Evolutionary conservation across 1,140 invertebrate genomes (phyloP).

Genomic region (Harpegnathos saltator): DNA sequence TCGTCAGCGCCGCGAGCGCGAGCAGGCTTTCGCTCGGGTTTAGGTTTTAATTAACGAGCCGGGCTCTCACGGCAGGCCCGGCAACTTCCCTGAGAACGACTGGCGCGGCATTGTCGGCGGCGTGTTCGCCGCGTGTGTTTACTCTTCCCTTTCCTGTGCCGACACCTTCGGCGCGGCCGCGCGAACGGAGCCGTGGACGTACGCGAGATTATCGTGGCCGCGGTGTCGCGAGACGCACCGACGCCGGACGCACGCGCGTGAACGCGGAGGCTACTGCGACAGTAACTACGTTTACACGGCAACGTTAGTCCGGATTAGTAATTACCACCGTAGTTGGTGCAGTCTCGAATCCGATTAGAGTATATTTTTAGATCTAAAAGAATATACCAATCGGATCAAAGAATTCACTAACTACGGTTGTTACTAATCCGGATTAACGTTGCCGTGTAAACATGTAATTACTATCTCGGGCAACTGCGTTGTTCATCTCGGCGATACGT

Average conservation of each 20-base stretch:
- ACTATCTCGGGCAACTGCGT: too few relatives aligned
- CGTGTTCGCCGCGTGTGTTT: conserved; percentile 44
- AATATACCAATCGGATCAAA: too few relatives aligned
- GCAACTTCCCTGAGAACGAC: conserved; percentile 75
- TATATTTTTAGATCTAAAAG: too few relatives aligned
- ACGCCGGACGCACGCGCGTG: background rate
- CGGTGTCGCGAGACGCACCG: background rate
- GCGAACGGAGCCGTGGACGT: conserved; percentile 29
- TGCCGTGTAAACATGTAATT: too few relatives aligned
- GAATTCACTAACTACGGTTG: too few relatives aligned
- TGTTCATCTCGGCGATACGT: too few relatives aligned
- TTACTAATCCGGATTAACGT: too few relatives aligned
- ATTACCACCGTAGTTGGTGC: too few relatives aligned
- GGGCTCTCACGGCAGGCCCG: conserved; percentile 71
- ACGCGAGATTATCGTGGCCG: conserved; percentile 20
- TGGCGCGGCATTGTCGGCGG: conserved; percentile 57
- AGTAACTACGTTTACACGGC: too few relatives aligned
- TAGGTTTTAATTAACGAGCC: conserved; percentile 77
- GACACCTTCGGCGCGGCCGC: conserved; percentile 36
- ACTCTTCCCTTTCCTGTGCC: conserved; percentile 60
- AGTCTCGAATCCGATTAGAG: too few relatives aligned
- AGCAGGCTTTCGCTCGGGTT: conserved; percentile 70
- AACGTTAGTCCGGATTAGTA: too few relatives aligned
- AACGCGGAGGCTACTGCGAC: too few relatives aligned
- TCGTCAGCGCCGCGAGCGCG: conserved; percentile 28